Base-by-base conservation (phyloP, 2,113 vertebrate species). In the Microtus oregoni region DNA sequence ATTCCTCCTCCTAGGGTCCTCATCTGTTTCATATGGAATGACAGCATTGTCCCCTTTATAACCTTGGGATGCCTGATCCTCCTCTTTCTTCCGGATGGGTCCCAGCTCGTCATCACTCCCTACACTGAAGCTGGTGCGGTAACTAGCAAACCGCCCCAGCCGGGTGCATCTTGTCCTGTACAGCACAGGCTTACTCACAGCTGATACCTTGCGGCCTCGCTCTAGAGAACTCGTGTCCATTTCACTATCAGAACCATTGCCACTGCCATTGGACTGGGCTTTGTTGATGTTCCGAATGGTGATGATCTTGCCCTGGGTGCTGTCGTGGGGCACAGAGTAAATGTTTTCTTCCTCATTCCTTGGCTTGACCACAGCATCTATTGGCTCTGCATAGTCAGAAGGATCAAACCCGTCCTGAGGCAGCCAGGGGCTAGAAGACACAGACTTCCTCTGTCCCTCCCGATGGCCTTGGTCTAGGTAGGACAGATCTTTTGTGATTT, bases 261-360 rank as follows among this genome's bases (percentile, higher is more conserved):
- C 99, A 3, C 99, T 98, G 12, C 99, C 99, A 0, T 99, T 99
- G 41, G 99, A 97, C 10, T 99, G 99, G 13, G 99, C 98, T 88
- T 99, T 99, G 98, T 99, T 99, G 89, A 99, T 99, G 65, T 99
- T 99, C 5, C 99, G 98, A 63, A 99, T 99, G 94, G 99, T 99
- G 98, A 99, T 99, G 96, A 99, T 99, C 96, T 99, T 99, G 88
- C 99, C 99, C 89, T 99, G 99, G 61, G 99, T 99, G 98, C 99
- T 99, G 98, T 99, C 99, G 1, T 99, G 99, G 0, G 99, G 99
- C 70, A 99, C 99, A 0, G 99, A 99, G 97, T 99, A 99, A 93
- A 99, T 99, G 97, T 99, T 99, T 96, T 99, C 99, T 94, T 99
- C 99, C 61, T 99, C 99, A 1, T 97, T 98, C 20, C 99, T 98